phyloP scores from a whole-genome alignment of 2,888 invertebrate species.

The Cecidostiba fungosa region DNA sequence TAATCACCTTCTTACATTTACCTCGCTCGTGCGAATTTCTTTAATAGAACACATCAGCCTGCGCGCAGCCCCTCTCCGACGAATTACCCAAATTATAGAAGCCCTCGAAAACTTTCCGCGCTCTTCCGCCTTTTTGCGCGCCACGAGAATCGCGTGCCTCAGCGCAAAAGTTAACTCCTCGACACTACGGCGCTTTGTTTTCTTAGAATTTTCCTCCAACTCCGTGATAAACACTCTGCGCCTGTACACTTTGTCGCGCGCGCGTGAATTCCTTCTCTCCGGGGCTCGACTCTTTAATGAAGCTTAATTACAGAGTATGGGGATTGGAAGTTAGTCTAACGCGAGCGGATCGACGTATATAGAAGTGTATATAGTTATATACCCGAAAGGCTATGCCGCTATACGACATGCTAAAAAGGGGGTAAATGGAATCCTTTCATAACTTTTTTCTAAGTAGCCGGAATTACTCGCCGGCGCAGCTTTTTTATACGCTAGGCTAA shows the following conservation, averaged over 20 bases:
- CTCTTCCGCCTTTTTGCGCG: background rate
- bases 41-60: background rate
- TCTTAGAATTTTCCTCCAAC: slow-evolving; percentile 23
- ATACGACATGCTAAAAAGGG: background rate
- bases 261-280: background rate
- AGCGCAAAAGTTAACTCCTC: background rate
- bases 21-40: background rate
- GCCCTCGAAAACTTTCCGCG: background rate
- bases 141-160: background rate
- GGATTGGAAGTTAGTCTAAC: slow-evolving; percentile 8
- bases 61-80: background rate
- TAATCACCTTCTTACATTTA: too few species aligned
- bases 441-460: slow-evolving; percentile 25
- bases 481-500: background rate
- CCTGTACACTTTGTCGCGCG: slow-evolving; percentile 3
- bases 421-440: slow-evolving; percentile 35
- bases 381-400: background rate
- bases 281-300: slow-evolving; percentile 16
- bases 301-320: slow-evolving; percentile 29
- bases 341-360: background rate
- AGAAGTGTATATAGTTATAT: background rate
- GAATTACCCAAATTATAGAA: background rate
- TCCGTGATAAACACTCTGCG: slow-evolving; percentile 20
- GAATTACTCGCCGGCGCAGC: background rate
- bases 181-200: background rate